Percentiles rank a stretch among this genome's conserved stretches.
These are phyloP conservation scores for Plagodis pulveraria DNA, from an alignment of 2,888 invertebrate genomes.

Conservation along the genomic window DNA sequence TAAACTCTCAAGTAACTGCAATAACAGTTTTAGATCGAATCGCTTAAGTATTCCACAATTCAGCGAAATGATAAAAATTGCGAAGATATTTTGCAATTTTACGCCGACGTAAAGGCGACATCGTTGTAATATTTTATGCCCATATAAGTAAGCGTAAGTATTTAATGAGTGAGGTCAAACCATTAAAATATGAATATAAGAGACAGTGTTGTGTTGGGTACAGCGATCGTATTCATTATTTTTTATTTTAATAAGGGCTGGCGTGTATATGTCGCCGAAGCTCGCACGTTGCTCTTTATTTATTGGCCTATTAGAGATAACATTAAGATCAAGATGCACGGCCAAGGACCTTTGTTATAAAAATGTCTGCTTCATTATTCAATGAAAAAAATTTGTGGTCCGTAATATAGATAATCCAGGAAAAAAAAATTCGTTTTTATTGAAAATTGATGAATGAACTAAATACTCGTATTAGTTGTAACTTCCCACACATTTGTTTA, in stretches of 20 bases:
- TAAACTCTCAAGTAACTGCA: constrained; percentile 12
- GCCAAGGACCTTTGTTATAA: constrained; percentile 85
- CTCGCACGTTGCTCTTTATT: constrained; percentile 83
- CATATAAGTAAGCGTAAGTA: constrained; percentile 41
- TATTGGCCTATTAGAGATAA: constrained; percentile 86
- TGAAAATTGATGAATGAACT: neutral
- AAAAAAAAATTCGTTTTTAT: neutral
- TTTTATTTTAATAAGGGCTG: constrained; percentile 79
- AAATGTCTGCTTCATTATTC: constrained; percentile 84
- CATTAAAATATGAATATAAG: constrained; percentile 75
- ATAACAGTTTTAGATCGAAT: constrained; percentile 18
- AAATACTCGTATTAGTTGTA: neutral
- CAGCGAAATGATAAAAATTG: constrained; percentile 29
- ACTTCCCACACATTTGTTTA: no score
- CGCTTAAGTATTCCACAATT: constrained; percentile 20
- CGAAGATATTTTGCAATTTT: constrained; percentile 30
- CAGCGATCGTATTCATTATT: constrained; percentile 68
- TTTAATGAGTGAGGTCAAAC: constrained; percentile 52
- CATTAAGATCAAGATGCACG: constrained; percentile 85
- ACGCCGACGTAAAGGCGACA: constrained; percentile 31
- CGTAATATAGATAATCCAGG: constrained; percentile 58
- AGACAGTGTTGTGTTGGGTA: constrained; percentile 67
- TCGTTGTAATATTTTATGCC: constrained; percentile 38
- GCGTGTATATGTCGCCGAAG: constrained; percentile 80
- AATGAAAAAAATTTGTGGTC: constrained; percentile 71